Evolutionary conservation across 2,797 vertebrate species (phyloP), one percentile per base, ranked within the genome.

Genomic region (Amblyraja radiata): DNA sequence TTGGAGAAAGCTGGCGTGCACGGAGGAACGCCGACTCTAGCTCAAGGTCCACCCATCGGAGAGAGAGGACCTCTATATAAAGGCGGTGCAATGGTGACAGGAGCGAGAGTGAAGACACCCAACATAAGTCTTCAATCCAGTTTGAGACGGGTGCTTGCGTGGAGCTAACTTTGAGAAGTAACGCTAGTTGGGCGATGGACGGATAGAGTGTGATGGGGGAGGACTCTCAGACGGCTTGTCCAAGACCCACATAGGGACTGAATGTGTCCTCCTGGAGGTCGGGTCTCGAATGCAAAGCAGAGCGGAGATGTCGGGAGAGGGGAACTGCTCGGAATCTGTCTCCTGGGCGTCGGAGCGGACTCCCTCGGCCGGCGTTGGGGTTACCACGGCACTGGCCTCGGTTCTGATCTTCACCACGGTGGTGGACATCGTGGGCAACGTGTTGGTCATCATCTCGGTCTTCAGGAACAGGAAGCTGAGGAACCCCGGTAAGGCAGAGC

Each of bases 361-460:
- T 58, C 25, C 71, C 1, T 92, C 71, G 11, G 71, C 71, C 1
- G 39, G 39, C 23, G 61, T 92, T 25, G 21, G 71, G 23, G 79
- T 92, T 25, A 92, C 90, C 71, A 92, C 71, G 23, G 71, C 71
- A 39, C 90, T 93, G 93, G 93, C 93, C 78, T 23, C 93, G 61
- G 93, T 93, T 28, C 93, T 93, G 61, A 93, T 93, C 58, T 93
- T 84, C 78, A 93, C 93, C 77, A 68, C 39, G 5, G 93, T 93
- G 78, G 78, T 93, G 93, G 93, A 93, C 93, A 93, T 93, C 28
- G 39, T 80, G 21, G 93, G 93, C 4, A 93, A 79, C 13, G 78
- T 93, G 1, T 25, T 93, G 28, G 93, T 93, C 61, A 93, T 93
- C 78, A 74, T 80, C 21, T 81, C 93, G 25, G 93, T 93, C 9